phyloP scores from a whole-genome alignment of 2,797 vertebrate species.

The Manis javanica region DNA sequence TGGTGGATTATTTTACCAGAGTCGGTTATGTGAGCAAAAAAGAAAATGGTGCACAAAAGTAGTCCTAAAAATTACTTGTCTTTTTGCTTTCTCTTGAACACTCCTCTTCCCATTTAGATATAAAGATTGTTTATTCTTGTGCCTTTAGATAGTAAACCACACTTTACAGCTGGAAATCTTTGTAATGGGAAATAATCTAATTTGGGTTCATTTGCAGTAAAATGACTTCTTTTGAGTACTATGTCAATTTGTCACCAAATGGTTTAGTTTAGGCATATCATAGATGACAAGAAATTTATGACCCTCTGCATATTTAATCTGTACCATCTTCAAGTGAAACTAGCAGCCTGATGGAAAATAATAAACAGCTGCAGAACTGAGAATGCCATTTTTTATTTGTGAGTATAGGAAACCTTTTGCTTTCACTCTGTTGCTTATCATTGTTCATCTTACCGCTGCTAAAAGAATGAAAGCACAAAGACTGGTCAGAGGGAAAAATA shows the following conservation, averaged over 20 bases:
- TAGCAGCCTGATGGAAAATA: conserved; percentile 46
- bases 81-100: background rate
- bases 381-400: background rate
- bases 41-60: background rate
- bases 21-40: background rate
- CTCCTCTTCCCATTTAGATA: background rate
- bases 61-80: background rate
- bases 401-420: background rate
- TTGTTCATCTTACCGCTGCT: background rate
- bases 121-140: background rate
- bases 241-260: background rate
- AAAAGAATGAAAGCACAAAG: background rate
- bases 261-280: background rate
- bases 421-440: background rate
- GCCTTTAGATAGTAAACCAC: background rate
- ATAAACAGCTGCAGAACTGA: background rate
- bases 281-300: conserved; percentile 36
- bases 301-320: background rate
- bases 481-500: background rate
- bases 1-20: background rate
- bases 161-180: background rate
- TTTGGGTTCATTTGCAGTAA: background rate
- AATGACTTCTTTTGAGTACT: background rate
- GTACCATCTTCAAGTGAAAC: background rate
- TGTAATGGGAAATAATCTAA: background rate